Evolutionary conservation across 1,140 invertebrate genomes (phyloP).

Genomic region (Lasioglossum baleicum): DNA sequence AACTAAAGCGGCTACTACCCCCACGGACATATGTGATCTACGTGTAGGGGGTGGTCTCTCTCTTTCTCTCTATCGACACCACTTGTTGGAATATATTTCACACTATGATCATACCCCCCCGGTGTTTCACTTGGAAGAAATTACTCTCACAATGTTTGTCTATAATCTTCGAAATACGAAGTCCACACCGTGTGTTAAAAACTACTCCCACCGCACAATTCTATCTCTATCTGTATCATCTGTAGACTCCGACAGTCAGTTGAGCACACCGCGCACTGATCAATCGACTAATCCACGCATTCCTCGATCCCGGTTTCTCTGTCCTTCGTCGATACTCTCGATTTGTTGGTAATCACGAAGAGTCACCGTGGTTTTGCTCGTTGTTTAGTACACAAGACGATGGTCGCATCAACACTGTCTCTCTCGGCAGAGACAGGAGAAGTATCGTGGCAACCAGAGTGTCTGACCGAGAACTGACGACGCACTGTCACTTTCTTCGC

Average conservation of each 20-base stretch:
- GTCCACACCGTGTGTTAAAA: conserved; percentile 7
- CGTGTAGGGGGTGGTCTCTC: not conserved
- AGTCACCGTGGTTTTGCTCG: conserved; percentile 13
- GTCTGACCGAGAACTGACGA: conserved; percentile 62
- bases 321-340: not conserved
- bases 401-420: conserved; percentile 11
- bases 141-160: too few species aligned
- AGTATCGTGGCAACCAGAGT: conserved; percentile 8
- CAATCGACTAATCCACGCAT: conserved; percentile 16
- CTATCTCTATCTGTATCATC: not conserved
- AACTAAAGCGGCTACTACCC: not conserved
- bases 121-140: too few species aligned
- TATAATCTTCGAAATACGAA: too few species aligned
- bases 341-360: conserved; percentile 22
- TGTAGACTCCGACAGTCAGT: conserved; percentile 1
- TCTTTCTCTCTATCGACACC: not conserved
- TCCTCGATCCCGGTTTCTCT: not conserved
- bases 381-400: not conserved
- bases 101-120: not conserved
- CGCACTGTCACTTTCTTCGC: conserved; percentile 66
- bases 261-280: conserved; percentile 27
- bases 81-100: conserved; percentile 30
- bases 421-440: too few species aligned
- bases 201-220: not conserved
- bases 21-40: not conserved